Evolutionary conservation across 2,113 vertebrate genomes (phyloP).

Genomic region (Dasyprocta punctata): DNA sequence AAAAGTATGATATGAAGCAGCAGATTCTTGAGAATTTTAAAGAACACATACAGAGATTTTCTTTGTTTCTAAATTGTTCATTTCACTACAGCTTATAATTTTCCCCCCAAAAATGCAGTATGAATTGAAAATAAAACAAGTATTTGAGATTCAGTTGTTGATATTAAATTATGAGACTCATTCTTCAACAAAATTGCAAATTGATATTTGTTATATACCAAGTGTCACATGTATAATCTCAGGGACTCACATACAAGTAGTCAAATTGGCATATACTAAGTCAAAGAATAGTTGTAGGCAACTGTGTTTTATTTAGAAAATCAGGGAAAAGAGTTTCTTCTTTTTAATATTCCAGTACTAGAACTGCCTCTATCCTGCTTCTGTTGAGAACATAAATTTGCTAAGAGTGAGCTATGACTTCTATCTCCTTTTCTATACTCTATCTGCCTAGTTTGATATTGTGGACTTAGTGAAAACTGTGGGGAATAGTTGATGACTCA

Average conservation of each 20-base stretch:
- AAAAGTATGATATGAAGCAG: not conserved
- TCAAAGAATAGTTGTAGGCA: constrained; percentile 1
- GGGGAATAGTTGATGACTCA: not conserved
- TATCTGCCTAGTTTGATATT: not conserved
- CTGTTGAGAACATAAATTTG: not conserved
- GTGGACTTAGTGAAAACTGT: not conserved
- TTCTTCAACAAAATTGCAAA: constrained; percentile 41
- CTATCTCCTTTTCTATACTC: not conserved
- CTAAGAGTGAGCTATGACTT: not conserved
- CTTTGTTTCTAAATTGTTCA: constrained; percentile 34
- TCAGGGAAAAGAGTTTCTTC: not conserved
- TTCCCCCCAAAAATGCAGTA: not conserved
- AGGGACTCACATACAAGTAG: not conserved
- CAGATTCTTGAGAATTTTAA: constrained; percentile 7
- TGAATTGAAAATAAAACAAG: not conserved
- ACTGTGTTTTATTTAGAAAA: constrained; percentile 20
- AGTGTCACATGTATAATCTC: not conserved
- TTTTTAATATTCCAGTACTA: not conserved
- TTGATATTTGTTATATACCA: not conserved
- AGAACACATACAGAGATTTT: not conserved
- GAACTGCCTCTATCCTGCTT: not conserved
- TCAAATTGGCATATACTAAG: not conserved
- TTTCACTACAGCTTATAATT: constrained; percentile 15
- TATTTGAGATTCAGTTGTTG: constrained; percentile 40
- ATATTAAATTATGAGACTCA: constrained; percentile 24